Base-by-base conservation (phyloP, 1,140 invertebrate genomes). In the Lepidostoma basale region DNA sequence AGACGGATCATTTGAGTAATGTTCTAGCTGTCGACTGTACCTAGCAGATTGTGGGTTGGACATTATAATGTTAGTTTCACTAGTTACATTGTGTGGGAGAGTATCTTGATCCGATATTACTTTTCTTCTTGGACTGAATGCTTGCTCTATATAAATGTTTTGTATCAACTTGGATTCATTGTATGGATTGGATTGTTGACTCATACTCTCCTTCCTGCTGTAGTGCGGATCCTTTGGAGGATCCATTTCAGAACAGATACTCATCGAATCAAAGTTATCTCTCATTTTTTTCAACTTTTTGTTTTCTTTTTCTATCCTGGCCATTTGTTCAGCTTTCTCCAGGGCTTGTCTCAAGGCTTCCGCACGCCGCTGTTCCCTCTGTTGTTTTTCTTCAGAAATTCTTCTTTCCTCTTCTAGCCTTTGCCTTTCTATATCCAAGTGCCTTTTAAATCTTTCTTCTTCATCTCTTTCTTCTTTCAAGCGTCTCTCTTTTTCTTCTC, bases 391-490 rank as follows among this genome's bases (percentile, higher is more conserved):
- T 72, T 84, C 83, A 1, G 83, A 77, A 42, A 81, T 76, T 66
- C 82, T 77, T 70, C 85, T 85, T 62, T 88, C 87, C 47, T 84
- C 81, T 74, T 87, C 83, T n/a, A 87, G 66, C 49, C 85, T 82
- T 74, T 85, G 75, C 54, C 82, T 83, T 74, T 91, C 89, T 69
- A 86, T 81, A 75, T 90, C 87, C 69, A 86, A 84, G 74, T 91
- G 86, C 67, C 83, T 83, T 72, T 84, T 82, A 42, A 91, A 87
- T 68, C 89, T 81, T 54, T 88, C 78, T 72, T 91, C 89, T 76
- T 90, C 89, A 70, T 87, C 81, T 59, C 79, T 81, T 77, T 91
- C 89, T 75, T 91, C 89, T 73, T 77, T 79, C 54, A 87, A 72
- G 58, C 83, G 79, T 56, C 77, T 82, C 74, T 89, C 86, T 40